Base-by-base conservation (phyloP, 2,888 invertebrate species). In the Thumatha senex region DNA sequence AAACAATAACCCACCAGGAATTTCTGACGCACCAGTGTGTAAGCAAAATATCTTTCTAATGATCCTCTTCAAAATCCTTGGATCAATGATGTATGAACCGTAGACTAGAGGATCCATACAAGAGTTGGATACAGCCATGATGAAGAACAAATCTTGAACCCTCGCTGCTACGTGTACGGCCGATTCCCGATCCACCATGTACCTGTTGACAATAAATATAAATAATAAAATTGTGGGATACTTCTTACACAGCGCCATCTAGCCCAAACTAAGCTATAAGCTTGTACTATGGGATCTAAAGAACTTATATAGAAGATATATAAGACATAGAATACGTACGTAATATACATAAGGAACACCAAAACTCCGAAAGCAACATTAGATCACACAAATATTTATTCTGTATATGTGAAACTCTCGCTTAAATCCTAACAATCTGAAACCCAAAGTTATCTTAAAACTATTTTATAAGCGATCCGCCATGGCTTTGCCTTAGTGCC, bases 101-200 rank as follows among this genome's bases (percentile, higher is more conserved):
- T 96, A 96, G 12, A 96, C 95, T 40, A 96, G 81, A 0, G 96
- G 96, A 76, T 96, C 95, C 91, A 96, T 94, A 80, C 96, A 96
- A 33, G 96, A 95, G 79, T 96, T 96, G 43, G 95, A 95, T 0
- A 96, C 96, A 0, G 95, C 96, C 93, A 96, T 96, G 76, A 96
- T 92, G 82, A 96, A 96, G 63, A 96, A 92, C 12, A 93, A 89
- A 66, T 95, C 95, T 72, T 96, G 95, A 3, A 96, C 78, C 63
- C 93, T 92, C 5, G 87, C 80, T 51, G 95, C 94, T 0, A 96
- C 92, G 57, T 92, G 88, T 51, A 89, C 74, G 0, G 96, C 96
- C 52, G 95, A 94, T 41, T 93, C 85, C 1, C 94, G 92, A 77
- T 94, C 95, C 54, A 95, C 81, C 93, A 94, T 94, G 78, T 95